Percentiles rank a stretch among this genome's conserved stretches.
Conservation (phyloP, 2,113 vertebrate genomes). For the Mola mola region DNA sequence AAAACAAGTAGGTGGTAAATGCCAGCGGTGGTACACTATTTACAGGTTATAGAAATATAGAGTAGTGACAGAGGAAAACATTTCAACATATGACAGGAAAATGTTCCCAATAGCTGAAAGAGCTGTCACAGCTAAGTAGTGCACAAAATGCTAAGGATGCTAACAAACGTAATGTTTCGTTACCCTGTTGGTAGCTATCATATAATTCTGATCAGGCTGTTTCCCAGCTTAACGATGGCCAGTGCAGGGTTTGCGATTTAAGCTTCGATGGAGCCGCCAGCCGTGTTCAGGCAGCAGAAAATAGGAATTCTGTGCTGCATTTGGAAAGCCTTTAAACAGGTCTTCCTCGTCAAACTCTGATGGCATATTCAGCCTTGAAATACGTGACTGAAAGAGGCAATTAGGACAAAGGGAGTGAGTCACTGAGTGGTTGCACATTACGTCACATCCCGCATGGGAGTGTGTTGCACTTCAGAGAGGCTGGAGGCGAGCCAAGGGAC, state of each 20-base stretch:
- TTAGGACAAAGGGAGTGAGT: conserved; percentile 45
- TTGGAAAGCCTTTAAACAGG: neutral
- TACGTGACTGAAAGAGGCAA: conserved; percentile 23
- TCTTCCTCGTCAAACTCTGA: neutral
- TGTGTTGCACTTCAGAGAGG: conserved; percentile 13
- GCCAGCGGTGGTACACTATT: no score
- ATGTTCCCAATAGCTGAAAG: no score
- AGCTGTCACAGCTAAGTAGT: no score
- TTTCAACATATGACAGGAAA: no score
- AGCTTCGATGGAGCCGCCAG: neutral
- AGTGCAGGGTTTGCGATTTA: neutral
- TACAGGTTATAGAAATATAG: no score
- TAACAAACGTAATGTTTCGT: no score
- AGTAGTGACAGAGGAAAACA: no score
- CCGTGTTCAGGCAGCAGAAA: neutral
- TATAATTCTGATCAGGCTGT: no score
- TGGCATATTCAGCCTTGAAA: conserved; percentile 25
- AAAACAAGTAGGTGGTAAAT: no score
- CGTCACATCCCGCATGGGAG: conserved; percentile 48
- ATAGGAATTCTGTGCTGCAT: conserved; percentile 1
- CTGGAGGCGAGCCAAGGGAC: conserved; percentile 21
- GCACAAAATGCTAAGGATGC: no score
- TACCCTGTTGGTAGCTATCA: no score
- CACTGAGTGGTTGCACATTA: conserved; percentile 32
- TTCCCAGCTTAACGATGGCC: neutral